Evolutionary conservation across 1,140 invertebrate genomes (phyloP).

Genomic region (Trichoplusia ni): DNA sequence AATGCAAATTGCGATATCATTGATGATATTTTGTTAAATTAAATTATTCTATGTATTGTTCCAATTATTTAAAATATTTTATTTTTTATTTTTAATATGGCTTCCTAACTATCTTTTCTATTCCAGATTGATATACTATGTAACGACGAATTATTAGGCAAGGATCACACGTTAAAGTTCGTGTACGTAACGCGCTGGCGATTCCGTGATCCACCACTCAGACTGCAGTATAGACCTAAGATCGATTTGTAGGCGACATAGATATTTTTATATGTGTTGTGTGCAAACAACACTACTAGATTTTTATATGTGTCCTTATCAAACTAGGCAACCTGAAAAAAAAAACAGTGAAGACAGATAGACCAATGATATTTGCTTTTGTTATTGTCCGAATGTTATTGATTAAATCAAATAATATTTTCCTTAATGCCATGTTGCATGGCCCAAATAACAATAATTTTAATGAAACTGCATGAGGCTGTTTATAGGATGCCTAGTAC

Average conservation of each 20-base stretch:
- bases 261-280: slow-evolving; percentile 20
- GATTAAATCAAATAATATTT: too few species aligned
- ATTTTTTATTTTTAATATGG: too few species aligned
- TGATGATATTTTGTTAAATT: too few species aligned
- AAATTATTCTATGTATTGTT: background rate
- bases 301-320: background rate
- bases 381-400: too few species aligned
- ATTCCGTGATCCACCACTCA: slow-evolving; percentile 94
- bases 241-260: slow-evolving; percentile 82
- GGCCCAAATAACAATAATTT: too few species aligned
- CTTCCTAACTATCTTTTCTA: too few species aligned
- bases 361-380: too few species aligned
- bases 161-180: slow-evolving; percentile 99
- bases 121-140: slow-evolving; percentile 98
- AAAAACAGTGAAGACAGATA: too few species aligned
- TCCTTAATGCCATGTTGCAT: too few species aligned
- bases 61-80: slow-evolving; percentile 23
- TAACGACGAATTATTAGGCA: slow-evolving; percentile 98
- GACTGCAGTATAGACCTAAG: slow-evolving; percentile 91
- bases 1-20: too few species aligned
- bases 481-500: background rate
- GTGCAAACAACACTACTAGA: background rate
- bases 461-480: background rate
- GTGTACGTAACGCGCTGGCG: slow-evolving; percentile 98
- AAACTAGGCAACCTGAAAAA: slow-evolving; percentile 4